Evolutionary conservation across 1,140 invertebrate species (phyloP).

Genomic region (Leptonema lineaticorne): DNA sequence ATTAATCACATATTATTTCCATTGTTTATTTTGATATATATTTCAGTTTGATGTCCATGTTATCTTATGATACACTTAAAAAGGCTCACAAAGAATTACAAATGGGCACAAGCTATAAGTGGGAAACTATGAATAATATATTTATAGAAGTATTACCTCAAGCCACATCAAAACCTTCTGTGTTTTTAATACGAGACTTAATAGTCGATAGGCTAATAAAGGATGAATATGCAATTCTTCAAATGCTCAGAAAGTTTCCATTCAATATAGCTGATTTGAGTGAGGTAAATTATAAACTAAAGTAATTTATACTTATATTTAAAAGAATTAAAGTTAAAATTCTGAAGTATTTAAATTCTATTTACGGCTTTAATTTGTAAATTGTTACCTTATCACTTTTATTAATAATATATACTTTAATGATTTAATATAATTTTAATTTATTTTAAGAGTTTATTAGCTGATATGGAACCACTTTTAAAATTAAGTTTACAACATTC

Average conservation of each 20-base stretch:
- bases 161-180: conserved; percentile 64
- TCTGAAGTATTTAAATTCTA: too few species aligned
- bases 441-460: conserved; percentile 47
- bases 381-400: too few species aligned
- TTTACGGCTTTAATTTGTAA: too few species aligned
- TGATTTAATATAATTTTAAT: conserved; percentile 57
- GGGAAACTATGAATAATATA: conserved; percentile 67
- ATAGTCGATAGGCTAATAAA: conserved; percentile 53
- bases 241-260: conserved; percentile 50
- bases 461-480: conserved; percentile 55
- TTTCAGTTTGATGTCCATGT: conserved; percentile 55
- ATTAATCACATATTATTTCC: neutral
- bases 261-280: conserved; percentile 49
- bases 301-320: conserved; percentile 2
- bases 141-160: conserved; percentile 73
- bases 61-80: conserved; percentile 56
- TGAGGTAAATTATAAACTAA: conserved; percentile 7
- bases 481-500: conserved; percentile 47
- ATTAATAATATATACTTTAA: conserved; percentile 61
- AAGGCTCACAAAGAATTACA: conserved; percentile 59
- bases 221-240: conserved; percentile 48
- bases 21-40: conserved; percentile 31
- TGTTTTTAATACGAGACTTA: conserved; percentile 64
- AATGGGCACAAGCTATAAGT: conserved; percentile 63
- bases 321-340: too few species aligned